Evolutionary conservation across 2,888 invertebrate species (phyloP), one percentile per base, ranked within the genome.

Genomic region (Molorchus minor): DNA sequence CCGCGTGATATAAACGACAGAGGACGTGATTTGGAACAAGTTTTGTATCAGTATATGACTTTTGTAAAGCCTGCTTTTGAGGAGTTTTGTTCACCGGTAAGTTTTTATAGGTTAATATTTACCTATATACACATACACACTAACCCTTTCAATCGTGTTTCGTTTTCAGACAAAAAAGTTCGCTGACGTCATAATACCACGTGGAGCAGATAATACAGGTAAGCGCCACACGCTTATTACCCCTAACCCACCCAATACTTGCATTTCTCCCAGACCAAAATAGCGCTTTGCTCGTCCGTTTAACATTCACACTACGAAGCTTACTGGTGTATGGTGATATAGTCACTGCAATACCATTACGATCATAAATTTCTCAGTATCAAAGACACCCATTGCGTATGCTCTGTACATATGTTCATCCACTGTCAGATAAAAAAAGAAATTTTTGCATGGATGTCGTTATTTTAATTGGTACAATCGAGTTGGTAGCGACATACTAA

Each of bases 41-140:
- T 98, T 7, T 85, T 99, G 21, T 92, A 92, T 75, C 98, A 98
- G 79, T 99, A 99, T 81, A 97, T 96, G 89, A 94, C 92, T 75
- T 96, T 92, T 79, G 98, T 99, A 1, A 99, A 99, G 81, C 98
- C 98, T n/a, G 98, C 98, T 1, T 99, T 99, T 81, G 99, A 99
- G 79, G 98, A 98, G 82, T 98, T 98, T 83, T 98, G 98, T 79
- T 86, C 96, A 70, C 98, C 98, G 64, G 95, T 95, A 83, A 87
- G 88, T 85, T 29, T 16, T 29, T 19, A 51, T 13, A 19, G 10
- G 13, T 2, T 43, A 43, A 3, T 43, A 43, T 12, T 21, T 43
- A 43, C 20, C 2, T 12, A 19, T 15, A n/a, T n/a, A n/a, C n/a
- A n/a, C n/a, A n/a, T n/a, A n/a, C n/a, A n/a, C n/a, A n/a, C n/a